phyloP scores from a whole-genome alignment of 2,113 vertebrate species.

The Lagopus leucura region DNA sequence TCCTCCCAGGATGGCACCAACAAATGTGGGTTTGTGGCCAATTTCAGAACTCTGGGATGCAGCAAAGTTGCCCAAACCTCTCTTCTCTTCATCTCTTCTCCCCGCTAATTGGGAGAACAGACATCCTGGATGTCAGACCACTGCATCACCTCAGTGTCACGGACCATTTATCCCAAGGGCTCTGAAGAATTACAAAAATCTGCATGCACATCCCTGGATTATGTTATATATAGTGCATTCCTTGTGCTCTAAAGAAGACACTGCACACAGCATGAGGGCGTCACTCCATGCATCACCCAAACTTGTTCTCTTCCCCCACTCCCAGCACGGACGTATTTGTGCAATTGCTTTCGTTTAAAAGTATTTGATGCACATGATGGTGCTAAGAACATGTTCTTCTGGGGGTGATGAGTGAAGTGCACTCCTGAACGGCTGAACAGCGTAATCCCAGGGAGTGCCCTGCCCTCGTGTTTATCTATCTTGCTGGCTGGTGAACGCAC shows the following conservation, averaged over 20 bases:
- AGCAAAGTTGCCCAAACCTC: background rate
- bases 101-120: background rate
- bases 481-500: fast-evolving
- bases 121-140: background rate
- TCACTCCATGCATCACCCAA: background rate
- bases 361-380: background rate
- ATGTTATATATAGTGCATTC: background rate
- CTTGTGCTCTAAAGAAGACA: background rate
- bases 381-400: background rate
- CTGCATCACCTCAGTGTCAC: background rate
- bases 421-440: background rate
- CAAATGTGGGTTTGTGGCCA: background rate
- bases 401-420: background rate
- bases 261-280: background rate
- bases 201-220: background rate
- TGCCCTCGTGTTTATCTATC: background rate
- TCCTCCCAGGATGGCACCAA: background rate
- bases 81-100: background rate
- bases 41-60: background rate
- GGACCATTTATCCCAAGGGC: fast-evolving
- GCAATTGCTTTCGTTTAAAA: background rate
- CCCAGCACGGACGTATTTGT: background rate
- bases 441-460: constrained; percentile 36
- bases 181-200: background rate
- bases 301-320: background rate